Conservation (phyloP, 2,113 vertebrate genomes). For the Triplophysa siluroides region DNA sequence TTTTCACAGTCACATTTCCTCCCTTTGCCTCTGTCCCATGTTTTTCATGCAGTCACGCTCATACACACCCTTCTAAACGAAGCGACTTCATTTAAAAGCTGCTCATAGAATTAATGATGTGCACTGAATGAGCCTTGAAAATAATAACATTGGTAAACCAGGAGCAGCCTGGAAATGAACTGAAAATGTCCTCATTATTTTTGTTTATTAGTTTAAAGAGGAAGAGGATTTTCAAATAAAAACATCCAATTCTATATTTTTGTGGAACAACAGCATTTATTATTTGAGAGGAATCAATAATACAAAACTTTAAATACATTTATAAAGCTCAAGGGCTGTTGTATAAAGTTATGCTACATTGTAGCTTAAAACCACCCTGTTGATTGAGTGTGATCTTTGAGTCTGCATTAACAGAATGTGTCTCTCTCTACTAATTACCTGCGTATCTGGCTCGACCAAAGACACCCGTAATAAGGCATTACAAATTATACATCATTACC, state of each 20-base stretch:
- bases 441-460: not conserved
- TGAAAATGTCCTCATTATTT: not conserved
- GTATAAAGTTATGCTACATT: not conserved
- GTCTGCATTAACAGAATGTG: not conserved
- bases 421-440: not conserved
- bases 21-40: not conserved
- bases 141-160: not conserved
- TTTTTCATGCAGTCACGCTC: not conserved
- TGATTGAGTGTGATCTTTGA: not conserved
- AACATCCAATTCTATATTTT: not conserved
- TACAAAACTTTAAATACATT: not conserved
- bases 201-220: not conserved
- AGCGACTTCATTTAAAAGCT: slow-evolving; percentile 3
- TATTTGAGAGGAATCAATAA: slow-evolving; percentile 6
- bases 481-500: slow-evolving; percentile 1
- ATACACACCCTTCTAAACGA: not conserved
- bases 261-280: not conserved
- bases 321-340: not conserved
- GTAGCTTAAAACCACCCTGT: not conserved
- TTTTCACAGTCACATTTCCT: not conserved
- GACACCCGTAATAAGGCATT: not conserved
- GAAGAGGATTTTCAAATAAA: not conserved
- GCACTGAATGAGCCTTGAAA: not conserved
- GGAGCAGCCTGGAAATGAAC: not conserved
- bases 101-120: not conserved